phyloP scores from a whole-genome alignment of 2,888 invertebrate genomes.

The Cyaniris semiargus region DNA sequence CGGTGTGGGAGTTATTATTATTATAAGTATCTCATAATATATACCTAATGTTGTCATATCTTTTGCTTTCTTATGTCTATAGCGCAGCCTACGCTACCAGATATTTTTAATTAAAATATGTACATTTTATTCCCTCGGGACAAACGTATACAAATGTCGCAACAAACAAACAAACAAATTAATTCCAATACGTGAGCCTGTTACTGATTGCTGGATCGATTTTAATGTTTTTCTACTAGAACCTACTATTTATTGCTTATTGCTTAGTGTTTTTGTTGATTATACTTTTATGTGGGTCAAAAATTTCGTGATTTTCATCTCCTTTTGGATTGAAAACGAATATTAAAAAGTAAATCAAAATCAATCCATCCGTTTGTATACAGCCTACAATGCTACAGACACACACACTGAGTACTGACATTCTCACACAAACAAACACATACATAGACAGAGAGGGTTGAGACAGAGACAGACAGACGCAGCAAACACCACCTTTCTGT shows the following conservation, averaged over 20 bases:
- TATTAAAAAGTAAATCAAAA: too few relatives aligned
- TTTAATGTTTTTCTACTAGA: background rate
- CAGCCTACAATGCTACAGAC: too few relatives aligned
- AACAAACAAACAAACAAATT: conserved; percentile 3
- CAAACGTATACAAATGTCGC: background rate
- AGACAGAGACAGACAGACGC: too few relatives aligned
- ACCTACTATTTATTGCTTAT: background rate
- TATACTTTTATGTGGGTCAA: background rate
- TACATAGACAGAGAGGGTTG: too few relatives aligned
- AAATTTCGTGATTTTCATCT: too few relatives aligned
- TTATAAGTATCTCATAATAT: too few relatives aligned
- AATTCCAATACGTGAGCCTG: background rate
- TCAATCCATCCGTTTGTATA: too few relatives aligned
- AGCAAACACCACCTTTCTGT: background rate
- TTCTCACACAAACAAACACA: too few relatives aligned
- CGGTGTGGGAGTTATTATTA: too few relatives aligned
- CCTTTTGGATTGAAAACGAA: too few relatives aligned
- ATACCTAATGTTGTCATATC: background rate
- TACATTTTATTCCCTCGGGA: background rate
- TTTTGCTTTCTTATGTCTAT: background rate
- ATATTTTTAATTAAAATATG: conserved; percentile 18
- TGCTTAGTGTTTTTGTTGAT: background rate
- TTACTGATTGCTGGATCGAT: background rate
- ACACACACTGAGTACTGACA: too few relatives aligned
- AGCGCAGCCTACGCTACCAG: background rate